Conservation (phyloP, 2,113 vertebrate genomes). For the Phaethornis superciliosus region DNA sequence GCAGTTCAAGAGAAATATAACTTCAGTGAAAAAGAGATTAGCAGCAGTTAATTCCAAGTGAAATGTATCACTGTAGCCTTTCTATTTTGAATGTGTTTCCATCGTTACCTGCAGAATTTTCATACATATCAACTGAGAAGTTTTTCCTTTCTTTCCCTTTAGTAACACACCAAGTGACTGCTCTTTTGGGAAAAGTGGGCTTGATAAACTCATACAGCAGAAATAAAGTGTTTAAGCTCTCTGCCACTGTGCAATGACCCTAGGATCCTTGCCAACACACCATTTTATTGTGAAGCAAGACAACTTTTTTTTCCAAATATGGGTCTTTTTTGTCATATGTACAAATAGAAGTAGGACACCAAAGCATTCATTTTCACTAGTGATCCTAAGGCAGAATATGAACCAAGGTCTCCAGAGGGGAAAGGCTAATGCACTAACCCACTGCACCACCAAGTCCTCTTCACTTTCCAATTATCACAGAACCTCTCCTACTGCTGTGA, state of each 20-base stretch:
- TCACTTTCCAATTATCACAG: conserved; percentile 64
- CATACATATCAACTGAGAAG: neutral
- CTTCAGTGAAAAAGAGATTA: conserved; percentile 33
- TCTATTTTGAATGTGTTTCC: neutral
- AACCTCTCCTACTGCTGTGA: conserved; percentile 38
- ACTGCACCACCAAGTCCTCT: conserved; percentile 47
- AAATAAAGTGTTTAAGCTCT: neutral
- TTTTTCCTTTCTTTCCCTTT: neutral
- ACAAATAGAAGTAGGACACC: conserved; percentile 4
- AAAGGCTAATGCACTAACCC: conserved; percentile 58
- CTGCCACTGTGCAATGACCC: neutral
- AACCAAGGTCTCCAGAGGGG: conserved; percentile 27
- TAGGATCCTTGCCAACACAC: neutral
- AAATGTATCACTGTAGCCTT: neutral
- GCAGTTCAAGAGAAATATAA: conserved; percentile 12
- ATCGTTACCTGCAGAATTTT: conserved; percentile 14
- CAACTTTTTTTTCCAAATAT: neutral
- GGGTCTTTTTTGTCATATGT: neutral
- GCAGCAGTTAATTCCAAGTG: conserved; percentile 21
- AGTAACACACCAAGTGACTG: neutral
- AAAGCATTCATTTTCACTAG: conserved; percentile 32
- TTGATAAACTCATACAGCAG: neutral
- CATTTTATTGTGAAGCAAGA: neutral
- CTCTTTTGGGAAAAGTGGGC: neutral
- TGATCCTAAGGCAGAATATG: conserved; percentile 41